Evolutionary conservation across 1,140 invertebrate species (phyloP), one percentile per base, ranked within the genome.

Genomic region (Cylas formicarius): DNA sequence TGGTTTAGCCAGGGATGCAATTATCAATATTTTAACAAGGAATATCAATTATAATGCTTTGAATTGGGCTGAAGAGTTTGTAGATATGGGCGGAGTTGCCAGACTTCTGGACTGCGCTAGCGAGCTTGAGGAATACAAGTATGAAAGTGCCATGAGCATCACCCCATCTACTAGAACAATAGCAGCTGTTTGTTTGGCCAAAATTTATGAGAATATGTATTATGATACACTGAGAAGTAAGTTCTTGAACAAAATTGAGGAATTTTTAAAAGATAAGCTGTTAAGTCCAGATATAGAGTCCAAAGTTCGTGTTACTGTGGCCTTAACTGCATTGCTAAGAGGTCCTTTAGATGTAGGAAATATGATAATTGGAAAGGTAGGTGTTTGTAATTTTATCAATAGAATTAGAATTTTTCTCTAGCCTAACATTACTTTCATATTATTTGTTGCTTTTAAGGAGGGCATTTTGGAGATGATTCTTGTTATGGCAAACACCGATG

Each of bases 391-490:
- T n/a, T n/a, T n/a, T n/a, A n/a, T n/a, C n/a, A n/a, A n/a, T n/a
- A n/a, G n/a, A n/a, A n/a, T n/a, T n/a, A n/a, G n/a, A n/a, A n/a
- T n/a, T n/a, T n/a, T n/a, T n/a, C n/a, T n/a, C n/a, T n/a, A n/a
- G n/a, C n/a, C n/a, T n/a, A n/a, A n/a, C n/a, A n/a, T n/a, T n/a
- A n/a, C 9, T 26, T 26, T 26, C 11, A 9, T 26, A 9, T 9
- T 26, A 9, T 26, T 26, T 31, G n/a, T 31, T 6, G 13, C n/a
- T 6, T 86, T 85, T 4, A 85, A 85, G 65, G 88, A 94, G 54
- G 92, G 94, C 14, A 86, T 99, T 48, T 74, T 97, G 37, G 84
- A 97, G 65, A 96, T 99, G 83, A 95, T 99, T 65, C 68, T 99
- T 10, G 86, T 90, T 4, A 94, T 99, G 90, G 95, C 96, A 8